Evolutionary conservation across 2,888 invertebrate genomes (phyloP).

Genomic region (Crioceris asparagi): DNA sequence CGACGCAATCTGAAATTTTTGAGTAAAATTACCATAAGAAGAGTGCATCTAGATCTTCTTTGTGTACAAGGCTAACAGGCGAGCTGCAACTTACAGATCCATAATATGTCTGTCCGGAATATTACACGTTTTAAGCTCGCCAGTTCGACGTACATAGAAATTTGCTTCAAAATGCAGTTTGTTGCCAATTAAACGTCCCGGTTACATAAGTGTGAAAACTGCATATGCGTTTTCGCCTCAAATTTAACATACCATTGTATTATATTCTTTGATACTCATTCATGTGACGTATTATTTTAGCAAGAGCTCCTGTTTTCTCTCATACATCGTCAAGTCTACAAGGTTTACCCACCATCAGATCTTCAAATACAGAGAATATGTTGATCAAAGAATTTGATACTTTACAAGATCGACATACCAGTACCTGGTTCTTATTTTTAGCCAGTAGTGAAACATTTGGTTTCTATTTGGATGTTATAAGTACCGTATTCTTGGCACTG

Average conservation of each 20-base stretch:
- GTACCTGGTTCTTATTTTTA: conserved; percentile 50
- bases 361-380: conserved; percentile 60
- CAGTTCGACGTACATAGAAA: no score
- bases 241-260: no score
- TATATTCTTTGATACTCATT: no score
- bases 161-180: no score
- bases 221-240: no score
- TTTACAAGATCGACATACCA: conserved; percentile 58
- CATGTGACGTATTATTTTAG: conserved; percentile 10
- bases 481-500: conserved; percentile 47
- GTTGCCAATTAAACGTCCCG: no score
- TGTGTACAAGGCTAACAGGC: neutral
- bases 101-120: no score
- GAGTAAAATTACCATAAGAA: neutral
- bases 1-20: neutral
- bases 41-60: neutral
- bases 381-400: conserved; percentile 66
- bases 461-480: conserved; percentile 54
- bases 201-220: no score
- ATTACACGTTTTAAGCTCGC: no score
- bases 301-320: conserved; percentile 75
- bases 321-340: conserved; percentile 77
- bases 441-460: conserved; percentile 53
- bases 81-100: neutral
- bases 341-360: conserved; percentile 79